Evolutionary conservation across 35 echinoderm and acorn worm species (phyloP).

Genomic region (Eucidaris tribuloides): DNA sequence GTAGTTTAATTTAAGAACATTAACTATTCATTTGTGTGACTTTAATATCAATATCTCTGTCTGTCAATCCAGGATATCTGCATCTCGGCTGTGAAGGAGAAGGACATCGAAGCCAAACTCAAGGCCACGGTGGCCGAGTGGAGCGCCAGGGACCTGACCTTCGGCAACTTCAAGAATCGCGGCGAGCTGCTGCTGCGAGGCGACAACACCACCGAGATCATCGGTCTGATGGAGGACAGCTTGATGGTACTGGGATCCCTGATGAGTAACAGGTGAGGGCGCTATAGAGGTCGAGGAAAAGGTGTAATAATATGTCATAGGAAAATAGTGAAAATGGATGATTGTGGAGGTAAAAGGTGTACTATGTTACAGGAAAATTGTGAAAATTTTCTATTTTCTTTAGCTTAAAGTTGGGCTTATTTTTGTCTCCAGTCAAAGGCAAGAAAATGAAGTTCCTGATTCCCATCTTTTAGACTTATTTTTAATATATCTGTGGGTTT

Average conservation of each 20-base stretch:
- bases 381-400: no score
- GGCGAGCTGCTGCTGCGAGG: slow-evolving; percentile 95
- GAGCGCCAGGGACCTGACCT: slow-evolving; percentile 85
- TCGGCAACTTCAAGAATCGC: slow-evolving; percentile 96
- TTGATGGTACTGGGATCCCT: slow-evolving; percentile 98
- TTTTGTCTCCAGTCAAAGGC: no score
- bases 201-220: slow-evolving; percentile 95
- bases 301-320: no score
- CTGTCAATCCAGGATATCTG: slow-evolving; percentile 82
- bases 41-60: background rate
- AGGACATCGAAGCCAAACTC: slow-evolving; percentile 99
- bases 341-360: no score
- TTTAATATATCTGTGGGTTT: no score
- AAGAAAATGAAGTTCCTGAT: no score
- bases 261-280: slow-evolving; percentile 87
- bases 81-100: slow-evolving; percentile 99
- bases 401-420: no score
- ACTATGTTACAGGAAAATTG: no score
- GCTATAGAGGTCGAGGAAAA: background rate
- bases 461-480: no score
- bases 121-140: slow-evolving; percentile 92
- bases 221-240: slow-evolving; percentile 96
- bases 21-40: no score
- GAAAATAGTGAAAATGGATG: no score
- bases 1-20: no score